Evolutionary conservation across 2,797 vertebrate genomes (phyloP).

Genomic region (Myioborus miniatus): DNA sequence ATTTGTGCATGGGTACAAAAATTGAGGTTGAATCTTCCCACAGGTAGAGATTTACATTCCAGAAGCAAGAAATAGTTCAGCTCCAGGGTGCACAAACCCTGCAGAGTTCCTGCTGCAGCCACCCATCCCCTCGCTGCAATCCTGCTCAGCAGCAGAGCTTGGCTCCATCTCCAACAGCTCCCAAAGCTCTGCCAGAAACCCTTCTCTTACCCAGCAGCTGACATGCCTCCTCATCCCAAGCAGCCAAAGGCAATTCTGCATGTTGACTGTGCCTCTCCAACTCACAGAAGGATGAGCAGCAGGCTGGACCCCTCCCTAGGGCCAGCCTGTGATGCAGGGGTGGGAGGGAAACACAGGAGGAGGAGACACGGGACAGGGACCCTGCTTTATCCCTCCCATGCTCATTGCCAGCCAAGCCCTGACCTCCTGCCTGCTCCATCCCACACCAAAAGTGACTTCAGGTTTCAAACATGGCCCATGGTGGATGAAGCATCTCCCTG

Average conservation of each 20-base stretch:
- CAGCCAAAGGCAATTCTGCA: background rate
- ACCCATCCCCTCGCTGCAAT: fast-evolving
- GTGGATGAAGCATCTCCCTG: background rate
- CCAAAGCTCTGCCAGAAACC: background rate
- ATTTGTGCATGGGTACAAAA: background rate
- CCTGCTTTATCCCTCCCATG: background rate
- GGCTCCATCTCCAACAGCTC: background rate
- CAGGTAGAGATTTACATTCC: background rate
- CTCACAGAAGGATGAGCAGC: background rate
- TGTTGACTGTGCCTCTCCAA: background rate
- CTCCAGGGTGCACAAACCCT: background rate
- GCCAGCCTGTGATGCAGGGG: fast-evolving
- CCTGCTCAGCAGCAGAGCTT: fast-evolving
- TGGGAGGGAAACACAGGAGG: background rate
- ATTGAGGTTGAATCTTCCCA: background rate
- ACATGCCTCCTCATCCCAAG: background rate
- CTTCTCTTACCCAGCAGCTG: background rate
- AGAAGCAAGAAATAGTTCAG: background rate
- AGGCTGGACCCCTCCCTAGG: background rate
- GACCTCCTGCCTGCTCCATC: background rate
- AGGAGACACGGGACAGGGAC: background rate
- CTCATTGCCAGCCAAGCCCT: background rate
- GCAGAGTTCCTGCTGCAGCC: background rate
- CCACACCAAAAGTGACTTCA: background rate
- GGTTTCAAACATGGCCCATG: background rate